These are phyloP conservation scores for Poecilus cupreus DNA, from an alignment of 2,888 invertebrate species.

Conservation along the genomic window DNA sequence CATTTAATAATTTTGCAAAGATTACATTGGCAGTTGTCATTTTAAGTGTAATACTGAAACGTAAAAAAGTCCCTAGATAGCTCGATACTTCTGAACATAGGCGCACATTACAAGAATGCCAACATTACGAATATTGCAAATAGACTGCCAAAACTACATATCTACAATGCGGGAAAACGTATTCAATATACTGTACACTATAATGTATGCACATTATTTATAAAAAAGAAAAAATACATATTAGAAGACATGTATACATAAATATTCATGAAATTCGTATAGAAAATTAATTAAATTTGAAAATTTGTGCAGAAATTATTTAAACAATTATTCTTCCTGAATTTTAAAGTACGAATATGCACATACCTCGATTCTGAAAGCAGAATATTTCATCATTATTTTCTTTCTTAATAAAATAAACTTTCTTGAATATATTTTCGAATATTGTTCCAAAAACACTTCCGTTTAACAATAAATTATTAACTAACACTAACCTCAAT, in stretches of 20 bases:
- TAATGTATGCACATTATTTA: too few relatives aligned
- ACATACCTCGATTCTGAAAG: neutral
- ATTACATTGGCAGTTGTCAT: conserved; percentile 51
- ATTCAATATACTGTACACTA: neutral
- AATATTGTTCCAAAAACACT: conserved; percentile 15
- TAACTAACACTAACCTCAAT: conserved; percentile 32
- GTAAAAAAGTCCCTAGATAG: conserved; percentile 40
- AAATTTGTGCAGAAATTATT: neutral
- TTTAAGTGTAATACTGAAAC: conserved; percentile 29
- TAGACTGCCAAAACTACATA: neutral
- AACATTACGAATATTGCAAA: neutral
- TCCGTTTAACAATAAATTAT: conserved; percentile 27
- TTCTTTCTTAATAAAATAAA: conserved; percentile 25
- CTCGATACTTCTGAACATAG: neutral
- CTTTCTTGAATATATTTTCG: conserved; percentile 45
- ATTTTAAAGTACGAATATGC: neutral
- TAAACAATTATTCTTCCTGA: conserved; percentile 23
- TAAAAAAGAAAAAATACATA: too few relatives aligned
- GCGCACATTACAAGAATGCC: neutral
- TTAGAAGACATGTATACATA: too few relatives aligned
- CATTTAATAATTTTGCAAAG: conserved; percentile 35
- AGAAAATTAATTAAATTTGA: neutral
- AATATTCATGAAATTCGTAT: neutral
- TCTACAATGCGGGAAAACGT: neutral
- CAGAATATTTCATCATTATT: conserved; percentile 38